Evolutionary conservation across 2,888 invertebrate species (phyloP).

Genomic region (Leptinotarsa haldemani): DNA sequence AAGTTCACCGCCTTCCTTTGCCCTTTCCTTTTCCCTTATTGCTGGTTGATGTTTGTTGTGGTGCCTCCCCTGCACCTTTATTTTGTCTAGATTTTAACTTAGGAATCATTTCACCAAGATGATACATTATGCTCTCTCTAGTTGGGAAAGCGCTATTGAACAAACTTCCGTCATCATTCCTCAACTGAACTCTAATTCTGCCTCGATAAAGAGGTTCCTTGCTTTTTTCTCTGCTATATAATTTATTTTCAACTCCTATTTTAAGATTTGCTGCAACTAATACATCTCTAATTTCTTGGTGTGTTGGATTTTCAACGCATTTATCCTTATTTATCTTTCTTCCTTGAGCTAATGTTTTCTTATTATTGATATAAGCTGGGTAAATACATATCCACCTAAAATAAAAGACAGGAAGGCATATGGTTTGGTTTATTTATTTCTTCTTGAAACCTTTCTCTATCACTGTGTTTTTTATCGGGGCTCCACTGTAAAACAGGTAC

Average conservation of each 20-base stretch:
- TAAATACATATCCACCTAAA: slow-evolving; percentile 95
- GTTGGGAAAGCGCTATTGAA: slow-evolving; percentile 78
- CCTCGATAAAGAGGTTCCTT: slow-evolving; percentile 89
- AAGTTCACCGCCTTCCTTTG: slow-evolving; percentile 53
- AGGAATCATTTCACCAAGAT: slow-evolving; percentile 87
- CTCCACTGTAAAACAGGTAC: slow-evolving; percentile 67
- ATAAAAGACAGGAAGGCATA: slow-evolving; percentile 34
- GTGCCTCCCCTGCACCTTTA: slow-evolving; percentile 64
- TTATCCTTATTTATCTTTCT: slow-evolving; percentile 84
- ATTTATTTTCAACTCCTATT: slow-evolving; percentile 92
- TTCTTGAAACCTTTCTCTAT: slow-evolving; percentile 75
- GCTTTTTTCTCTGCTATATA: slow-evolving; percentile 90
- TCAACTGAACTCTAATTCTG: slow-evolving; percentile 91
- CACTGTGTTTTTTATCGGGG: slow-evolving; percentile 83
- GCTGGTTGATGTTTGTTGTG: slow-evolving; percentile 54
- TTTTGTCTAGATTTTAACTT: slow-evolving; percentile 86
- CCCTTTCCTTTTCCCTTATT: slow-evolving; percentile 62
- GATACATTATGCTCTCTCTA: slow-evolving; percentile 81
- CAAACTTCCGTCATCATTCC: slow-evolving; percentile 87
- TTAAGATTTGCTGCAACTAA: slow-evolving; percentile 84
- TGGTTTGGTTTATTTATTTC: slow-evolving; percentile 24
- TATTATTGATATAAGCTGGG: slow-evolving; percentile 95
- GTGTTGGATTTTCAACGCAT: slow-evolving; percentile 95
- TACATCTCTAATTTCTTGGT: slow-evolving; percentile 95
- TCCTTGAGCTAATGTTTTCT: slow-evolving; percentile 91